Conservation (phyloP, 2,888 invertebrate species). For the Diarsia mendica region DNA sequence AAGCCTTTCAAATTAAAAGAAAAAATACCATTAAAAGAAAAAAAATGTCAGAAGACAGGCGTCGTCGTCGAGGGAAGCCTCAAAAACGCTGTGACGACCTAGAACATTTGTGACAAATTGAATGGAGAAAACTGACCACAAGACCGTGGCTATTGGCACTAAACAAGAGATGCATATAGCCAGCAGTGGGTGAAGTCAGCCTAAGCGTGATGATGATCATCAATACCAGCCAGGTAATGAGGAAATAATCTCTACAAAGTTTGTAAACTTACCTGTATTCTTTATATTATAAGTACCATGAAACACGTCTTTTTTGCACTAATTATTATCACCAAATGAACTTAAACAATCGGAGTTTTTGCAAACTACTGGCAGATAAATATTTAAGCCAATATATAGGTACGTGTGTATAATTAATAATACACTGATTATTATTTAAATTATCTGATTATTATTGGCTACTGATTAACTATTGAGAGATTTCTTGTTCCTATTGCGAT, state of each 20-base stretch:
- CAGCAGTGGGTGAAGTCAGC: neutral
- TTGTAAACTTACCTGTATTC: conserved; percentile 42
- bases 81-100: too few relatives aligned
- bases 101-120: too few relatives aligned
- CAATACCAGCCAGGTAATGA: neutral
- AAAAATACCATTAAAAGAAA: neutral
- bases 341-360: conserved; percentile 45
- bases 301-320: conserved; percentile 73
- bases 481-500: conserved; percentile 22
- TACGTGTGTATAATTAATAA: conserved; percentile 39
- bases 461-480: conserved; percentile 21
- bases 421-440: conserved; percentile 50
- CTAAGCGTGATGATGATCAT: neutral
- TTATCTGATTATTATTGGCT: conserved; percentile 59
- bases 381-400: conserved; percentile 17
- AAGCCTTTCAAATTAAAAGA: neutral
- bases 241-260: neutral
- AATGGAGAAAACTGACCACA: neutral
- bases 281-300: conserved; percentile 47
- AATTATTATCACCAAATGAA: conserved; percentile 73
- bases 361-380: conserved; percentile 47
- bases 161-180: neutral
- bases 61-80: too few relatives aligned
- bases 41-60: too few relatives aligned
- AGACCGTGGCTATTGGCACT: neutral